These are phyloP conservation scores for Spodoptera frugiperda DNA, from an alignment of 1,140 invertebrate species.

Conservation along the genomic window DNA sequence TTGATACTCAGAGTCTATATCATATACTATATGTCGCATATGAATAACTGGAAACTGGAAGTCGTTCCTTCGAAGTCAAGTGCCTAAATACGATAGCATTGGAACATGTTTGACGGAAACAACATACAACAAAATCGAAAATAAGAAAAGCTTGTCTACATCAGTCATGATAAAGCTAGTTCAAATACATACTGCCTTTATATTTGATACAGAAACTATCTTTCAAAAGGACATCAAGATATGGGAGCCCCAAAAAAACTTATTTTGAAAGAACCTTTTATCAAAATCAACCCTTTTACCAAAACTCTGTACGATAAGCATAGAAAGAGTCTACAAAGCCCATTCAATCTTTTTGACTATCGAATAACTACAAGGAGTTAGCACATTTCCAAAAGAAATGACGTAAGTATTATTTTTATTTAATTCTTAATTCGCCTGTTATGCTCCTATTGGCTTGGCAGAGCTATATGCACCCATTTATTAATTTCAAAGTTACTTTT, in stretches of 20 bases:
- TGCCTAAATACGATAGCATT: no score
- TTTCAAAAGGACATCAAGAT: conserved; percentile 31
- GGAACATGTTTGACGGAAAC: not conserved
- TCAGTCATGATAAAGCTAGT: not conserved
- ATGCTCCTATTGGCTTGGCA: no score
- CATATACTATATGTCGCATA: no score
- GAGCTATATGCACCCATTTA: no score
- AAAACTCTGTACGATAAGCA: not conserved
- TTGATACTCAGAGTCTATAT: no score
- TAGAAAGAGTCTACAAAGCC: not conserved
- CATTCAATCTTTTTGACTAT: not conserved
- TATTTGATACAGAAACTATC: conserved; percentile 4
- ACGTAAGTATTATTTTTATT: not conserved
- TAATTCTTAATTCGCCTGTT: no score
- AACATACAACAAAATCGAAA: not conserved
- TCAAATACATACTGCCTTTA: not conserved
- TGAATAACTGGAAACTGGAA: no score
- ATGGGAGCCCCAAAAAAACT: not conserved
- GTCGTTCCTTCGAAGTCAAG: no score
- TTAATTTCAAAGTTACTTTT: no score
- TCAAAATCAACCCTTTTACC: conserved; percentile 19
- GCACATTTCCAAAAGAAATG: not conserved
- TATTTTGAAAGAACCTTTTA: conserved; percentile 20
- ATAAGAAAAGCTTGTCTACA: not conserved
- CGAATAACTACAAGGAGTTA: conserved; percentile 1